Conservation (phyloP, 2,113 vertebrate species). For the Callaeas wilsoni region DNA sequence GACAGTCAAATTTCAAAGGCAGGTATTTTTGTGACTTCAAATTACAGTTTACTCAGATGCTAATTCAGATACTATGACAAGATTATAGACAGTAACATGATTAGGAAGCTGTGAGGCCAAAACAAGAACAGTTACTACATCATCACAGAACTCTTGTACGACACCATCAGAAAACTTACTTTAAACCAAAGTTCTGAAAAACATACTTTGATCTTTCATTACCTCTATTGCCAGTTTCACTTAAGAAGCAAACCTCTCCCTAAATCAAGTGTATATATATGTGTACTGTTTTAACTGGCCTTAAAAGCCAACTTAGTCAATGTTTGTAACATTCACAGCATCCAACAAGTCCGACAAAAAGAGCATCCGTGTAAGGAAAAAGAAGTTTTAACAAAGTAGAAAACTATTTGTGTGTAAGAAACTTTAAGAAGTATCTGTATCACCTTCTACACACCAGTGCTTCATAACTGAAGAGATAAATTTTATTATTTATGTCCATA, state of each 20-base stretch:
- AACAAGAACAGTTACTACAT: not conserved
- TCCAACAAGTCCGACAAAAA: not conserved
- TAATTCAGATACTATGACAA: not conserved
- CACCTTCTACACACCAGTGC: not conserved
- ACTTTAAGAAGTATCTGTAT: not conserved
- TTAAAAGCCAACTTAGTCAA: not conserved
- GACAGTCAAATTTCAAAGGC: not conserved
- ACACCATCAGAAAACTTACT: not conserved
- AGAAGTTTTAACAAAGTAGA: not conserved
- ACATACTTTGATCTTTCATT: not conserved
- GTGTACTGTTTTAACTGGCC: not conserved
- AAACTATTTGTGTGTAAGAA: not conserved
- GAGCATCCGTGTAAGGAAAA: fast-evolving
- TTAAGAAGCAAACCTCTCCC: not conserved
- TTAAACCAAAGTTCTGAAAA: not conserved
- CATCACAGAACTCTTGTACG: not conserved
- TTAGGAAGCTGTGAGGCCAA: not conserved
- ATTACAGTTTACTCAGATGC: not conserved
- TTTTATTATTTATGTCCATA: not conserved
- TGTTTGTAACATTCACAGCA: not conserved
- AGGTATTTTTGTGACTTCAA: not conserved
- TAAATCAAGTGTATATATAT: not conserved
- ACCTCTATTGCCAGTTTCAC: not conserved
- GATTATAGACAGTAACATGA: not conserved
- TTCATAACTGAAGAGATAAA: not conserved